Base-by-base conservation (phyloP, 2,888 invertebrate species). In the Stegophylla sp. region DNA sequence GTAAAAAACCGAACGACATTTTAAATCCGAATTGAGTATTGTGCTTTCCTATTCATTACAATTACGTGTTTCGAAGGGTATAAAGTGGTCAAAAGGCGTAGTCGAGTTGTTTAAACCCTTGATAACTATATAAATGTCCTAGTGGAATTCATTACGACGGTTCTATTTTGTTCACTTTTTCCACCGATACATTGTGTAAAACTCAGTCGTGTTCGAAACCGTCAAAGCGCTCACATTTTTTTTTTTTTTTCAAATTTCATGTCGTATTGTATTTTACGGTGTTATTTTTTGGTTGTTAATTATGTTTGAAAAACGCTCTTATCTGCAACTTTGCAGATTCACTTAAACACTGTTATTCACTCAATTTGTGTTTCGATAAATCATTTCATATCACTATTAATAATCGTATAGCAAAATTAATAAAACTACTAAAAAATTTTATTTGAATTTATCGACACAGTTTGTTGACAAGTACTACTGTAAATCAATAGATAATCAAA, bases 51-150 rank as follows among this genome's bases (percentile, higher is more conserved):
- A 53, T 72, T 72, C 53, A 72, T 72, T 63, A 74, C 34, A 74
- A 74, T 34, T 63, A 34, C 17, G n/a, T 51, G 28, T 56, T 48
- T 61, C 13, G 20, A 64, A 75, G 51, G 64, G n/a, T 75, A 41
- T 74, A 51, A 53, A 53, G 17, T 53, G 53, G 64, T 75, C 64
- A 64, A 64, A 63, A 67, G 56, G 67, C 53, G 56, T 67, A 67
- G 26, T 67, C 10, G 13, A 67, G 67, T 45, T 77, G 45, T 77
- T 59, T 77, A 77, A 45, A 15, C 67, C 28, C 67, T 67, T 28
- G 67, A 51, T 43, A 67, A 28, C 56, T 45, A 48, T 28, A 67
- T 77, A 67, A 67, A 77, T 67, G 67, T 77, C 67, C 43, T 56
- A 3, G 56, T 45, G 10, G 43, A 45, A 53, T n/a, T 56, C 56